These are phyloP conservation scores for Danaus plexippus DNA, from an alignment of 1,140 invertebrate genomes.

Conservation along the genomic window DNA sequence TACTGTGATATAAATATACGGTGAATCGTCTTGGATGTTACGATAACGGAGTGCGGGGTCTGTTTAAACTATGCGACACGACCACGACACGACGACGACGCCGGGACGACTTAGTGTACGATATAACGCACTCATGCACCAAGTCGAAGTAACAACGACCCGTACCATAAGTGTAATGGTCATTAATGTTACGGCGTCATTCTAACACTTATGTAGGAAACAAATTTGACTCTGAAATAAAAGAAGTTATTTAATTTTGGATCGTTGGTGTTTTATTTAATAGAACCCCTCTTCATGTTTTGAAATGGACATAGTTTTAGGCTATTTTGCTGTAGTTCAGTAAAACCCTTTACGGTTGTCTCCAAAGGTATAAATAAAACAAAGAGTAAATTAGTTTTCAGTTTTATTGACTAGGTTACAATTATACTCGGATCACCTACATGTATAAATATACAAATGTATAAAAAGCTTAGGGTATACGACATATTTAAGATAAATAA, in stretches of 20 bases:
- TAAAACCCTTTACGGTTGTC: too few species aligned
- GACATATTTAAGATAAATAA: too few species aligned
- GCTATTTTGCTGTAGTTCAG: too few species aligned
- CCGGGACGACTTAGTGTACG: constrained; percentile 14
- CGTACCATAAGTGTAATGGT: constrained; percentile 61
- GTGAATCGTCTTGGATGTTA: constrained; percentile 25
- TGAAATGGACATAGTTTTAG: neutral
- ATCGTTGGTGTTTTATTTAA: constrained; percentile 57
- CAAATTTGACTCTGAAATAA: constrained; percentile 72
- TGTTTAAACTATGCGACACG: neutral
- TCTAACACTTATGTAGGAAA: constrained; percentile 71
- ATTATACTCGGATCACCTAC: constrained; percentile 28
- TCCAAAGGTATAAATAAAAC: constrained; percentile 17
- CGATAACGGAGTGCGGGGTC: constrained; percentile 16
- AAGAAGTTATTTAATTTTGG: constrained; percentile 72
- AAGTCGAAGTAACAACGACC: constrained; percentile 34
- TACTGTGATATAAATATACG: constrained; percentile 37
- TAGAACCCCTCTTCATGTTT: neutral
- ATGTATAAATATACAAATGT: constrained; percentile 53
- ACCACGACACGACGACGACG: constrained; percentile 1
- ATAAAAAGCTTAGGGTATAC: constrained; percentile 30
- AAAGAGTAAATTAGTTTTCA: constrained; percentile 18
- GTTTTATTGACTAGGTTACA: constrained; percentile 57
- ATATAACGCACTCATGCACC: constrained; percentile 38
- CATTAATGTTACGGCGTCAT: constrained; percentile 66